Evolutionary conservation across 2,888 invertebrate species (phyloP), one percentile per base, ranked within the genome.

Genomic region (Pachydiplax longipennis): DNA sequence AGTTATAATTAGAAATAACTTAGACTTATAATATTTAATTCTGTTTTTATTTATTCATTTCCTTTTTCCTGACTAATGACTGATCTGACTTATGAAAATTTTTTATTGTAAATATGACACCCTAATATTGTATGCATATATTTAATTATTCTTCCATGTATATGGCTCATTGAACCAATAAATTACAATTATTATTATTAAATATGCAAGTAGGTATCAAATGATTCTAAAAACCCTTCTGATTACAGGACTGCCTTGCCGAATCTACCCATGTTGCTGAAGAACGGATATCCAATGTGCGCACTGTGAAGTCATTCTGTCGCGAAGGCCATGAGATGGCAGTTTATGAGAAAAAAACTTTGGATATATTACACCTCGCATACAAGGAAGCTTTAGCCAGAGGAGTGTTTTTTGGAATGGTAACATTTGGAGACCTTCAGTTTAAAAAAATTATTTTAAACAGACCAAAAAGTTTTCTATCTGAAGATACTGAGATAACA

Each of bases 231-330:
- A n/a, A n/a, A n/a, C n/a, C n/a, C n/a, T n/a, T 53, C 18, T 8
- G 3, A 31, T 18, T 44, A 81, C 94, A 96, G 93, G 95, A 95
- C 92, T 94, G 95, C 4, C 93, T 96, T 44, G 96, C 96, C 10
- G 93, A 94, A 65, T 94, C 95, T 5, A 95, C 95, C 92, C 93
- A 98, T 95, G 96, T 97, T 91, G 98, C 98, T 0, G 99, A 99
- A 94, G 99, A 99, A 94, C 96, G 97, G 92, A 97, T 99, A 92
- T 96, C 97, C 18, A 99, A 98, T 93, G 97, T 99, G 92, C 96
- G 98, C 93, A 99, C 99, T 3, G 99, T 99, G 0, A 97, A 99
- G 94, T 97, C 97, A 44, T 99, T 99, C 94, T 97, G 97, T 25
- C 97, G 98, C 93, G 99, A 99, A 94, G 93, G 95, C 13, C 95